Conservation (phyloP, 2,113 vertebrate genomes). For the Crotophaga sulcirostris region DNA sequence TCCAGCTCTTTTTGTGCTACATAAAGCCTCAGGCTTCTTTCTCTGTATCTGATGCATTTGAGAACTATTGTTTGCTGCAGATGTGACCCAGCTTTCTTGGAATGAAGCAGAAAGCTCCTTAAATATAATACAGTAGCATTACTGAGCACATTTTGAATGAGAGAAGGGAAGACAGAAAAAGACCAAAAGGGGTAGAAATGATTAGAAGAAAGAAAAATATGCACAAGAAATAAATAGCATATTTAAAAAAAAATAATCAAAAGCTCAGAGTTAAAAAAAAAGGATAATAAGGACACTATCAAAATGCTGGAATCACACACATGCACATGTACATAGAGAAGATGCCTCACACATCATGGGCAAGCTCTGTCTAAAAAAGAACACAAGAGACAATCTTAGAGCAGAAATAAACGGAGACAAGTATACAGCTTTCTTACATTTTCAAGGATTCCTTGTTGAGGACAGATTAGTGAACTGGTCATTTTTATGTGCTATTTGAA, state of each 20-base stretch:
- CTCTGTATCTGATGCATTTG: background rate
- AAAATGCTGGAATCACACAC: background rate
- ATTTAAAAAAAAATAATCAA: background rate
- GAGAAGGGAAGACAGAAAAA: background rate
- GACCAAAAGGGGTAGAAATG: background rate
- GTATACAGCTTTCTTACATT: background rate
- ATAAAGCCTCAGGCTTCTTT: background rate
- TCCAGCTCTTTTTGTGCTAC: background rate
- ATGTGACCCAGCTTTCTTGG: slow-evolving; percentile 2
- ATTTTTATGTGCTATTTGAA: background rate
- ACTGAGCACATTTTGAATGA: background rate
- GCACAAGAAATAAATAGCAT: background rate
- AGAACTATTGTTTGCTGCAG: background rate
- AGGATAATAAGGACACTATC: background rate
- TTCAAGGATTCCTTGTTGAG: background rate
- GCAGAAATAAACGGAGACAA: background rate
- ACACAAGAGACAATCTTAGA: background rate
- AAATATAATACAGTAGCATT: background rate
- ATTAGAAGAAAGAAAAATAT: background rate
- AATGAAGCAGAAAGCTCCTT: background rate
- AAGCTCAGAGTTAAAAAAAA: background rate
- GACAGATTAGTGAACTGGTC: background rate
- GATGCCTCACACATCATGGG: background rate
- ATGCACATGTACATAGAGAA: fast-evolving
- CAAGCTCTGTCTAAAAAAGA: background rate